Percentiles rank a stretch among this genome's conserved stretches.
Conservation (phyloP, 2,888 invertebrate species). For the Dromius quadrimaculatus region DNA sequence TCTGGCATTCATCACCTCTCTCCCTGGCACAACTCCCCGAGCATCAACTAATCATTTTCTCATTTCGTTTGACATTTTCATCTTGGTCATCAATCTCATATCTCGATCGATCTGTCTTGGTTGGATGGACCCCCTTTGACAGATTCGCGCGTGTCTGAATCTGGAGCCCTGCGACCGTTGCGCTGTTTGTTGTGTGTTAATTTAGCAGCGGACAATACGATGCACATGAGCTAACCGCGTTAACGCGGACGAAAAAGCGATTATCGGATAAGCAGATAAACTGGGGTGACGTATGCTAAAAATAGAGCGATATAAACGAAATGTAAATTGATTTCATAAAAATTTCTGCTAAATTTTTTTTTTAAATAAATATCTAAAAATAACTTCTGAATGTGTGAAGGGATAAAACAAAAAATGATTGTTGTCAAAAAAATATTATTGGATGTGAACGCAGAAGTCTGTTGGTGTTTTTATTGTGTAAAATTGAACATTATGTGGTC, state of each 20-base stretch:
- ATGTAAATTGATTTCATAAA: too few species aligned
- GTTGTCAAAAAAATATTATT: too few species aligned
- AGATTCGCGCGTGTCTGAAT: background rate
- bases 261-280: background rate
- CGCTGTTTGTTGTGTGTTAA: background rate
- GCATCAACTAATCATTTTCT: conserved; percentile 15
- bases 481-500: too few species aligned
- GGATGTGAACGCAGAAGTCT: too few species aligned
- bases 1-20: background rate
- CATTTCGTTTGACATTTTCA: conserved; percentile 25
- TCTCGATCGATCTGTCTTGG: conserved; percentile 28
- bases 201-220: conserved; percentile 9
- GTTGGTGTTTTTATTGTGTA: too few species aligned
- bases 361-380: too few species aligned
- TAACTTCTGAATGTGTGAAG: too few species aligned
- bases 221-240: conserved; percentile 18
- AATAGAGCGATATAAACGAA: too few species aligned
- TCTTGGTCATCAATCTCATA: conserved; percentile 3
- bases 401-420: too few species aligned
- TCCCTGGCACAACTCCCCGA: too few species aligned
- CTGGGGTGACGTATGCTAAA: background rate
- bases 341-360: too few species aligned
- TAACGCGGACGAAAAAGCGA: background rate
- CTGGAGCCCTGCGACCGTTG: background rate
- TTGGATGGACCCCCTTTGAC: conserved; percentile 10